Evolutionary conservation across 2,113 vertebrate species (phyloP).

Genomic region (Clarias magur): DNA sequence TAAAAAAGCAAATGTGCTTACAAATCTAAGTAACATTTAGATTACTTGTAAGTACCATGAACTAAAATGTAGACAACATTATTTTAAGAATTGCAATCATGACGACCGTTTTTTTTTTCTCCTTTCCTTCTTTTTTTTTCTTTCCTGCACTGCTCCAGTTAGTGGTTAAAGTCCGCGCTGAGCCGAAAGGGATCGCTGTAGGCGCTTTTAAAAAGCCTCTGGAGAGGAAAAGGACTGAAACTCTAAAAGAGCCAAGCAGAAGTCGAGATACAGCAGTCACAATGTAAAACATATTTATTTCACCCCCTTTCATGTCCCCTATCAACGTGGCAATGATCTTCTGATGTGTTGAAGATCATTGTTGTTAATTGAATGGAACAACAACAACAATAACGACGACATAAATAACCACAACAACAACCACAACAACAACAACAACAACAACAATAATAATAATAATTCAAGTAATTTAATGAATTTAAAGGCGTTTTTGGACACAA

Average conservation of each 20-base stretch:
- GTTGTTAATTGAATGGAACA: not conserved
- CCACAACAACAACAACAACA: too few species aligned
- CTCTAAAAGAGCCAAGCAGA: conserved; percentile 59
- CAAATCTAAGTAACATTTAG: not conserved
- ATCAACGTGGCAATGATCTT: not conserved
- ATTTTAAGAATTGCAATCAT: too few species aligned
- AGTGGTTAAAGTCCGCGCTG: conserved; percentile 72
- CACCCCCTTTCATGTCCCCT: conserved; percentile 4
- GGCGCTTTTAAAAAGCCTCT: conserved; percentile 75
- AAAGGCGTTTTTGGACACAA: not conserved
- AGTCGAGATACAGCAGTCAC: conserved; percentile 29
- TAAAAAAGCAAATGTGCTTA: not conserved
- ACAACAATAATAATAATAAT: not conserved
- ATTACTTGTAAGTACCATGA: not conserved
- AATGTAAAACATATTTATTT: conserved; percentile 28
- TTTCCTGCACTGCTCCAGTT: conserved; percentile 38
- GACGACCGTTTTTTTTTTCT: not conserved
- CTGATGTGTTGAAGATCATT: not conserved
- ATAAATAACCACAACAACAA: too few species aligned
- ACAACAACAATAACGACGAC: not conserved
- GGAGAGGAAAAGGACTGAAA: conserved; percentile 67
- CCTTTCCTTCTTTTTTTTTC: conserved; percentile 47
- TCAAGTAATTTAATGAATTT: not conserved
- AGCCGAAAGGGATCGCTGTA: conserved; percentile 83
- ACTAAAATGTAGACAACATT: not conserved